phyloP scores from a whole-genome alignment of 2,113 vertebrate genomes.

The Chaetops frenatus region DNA sequence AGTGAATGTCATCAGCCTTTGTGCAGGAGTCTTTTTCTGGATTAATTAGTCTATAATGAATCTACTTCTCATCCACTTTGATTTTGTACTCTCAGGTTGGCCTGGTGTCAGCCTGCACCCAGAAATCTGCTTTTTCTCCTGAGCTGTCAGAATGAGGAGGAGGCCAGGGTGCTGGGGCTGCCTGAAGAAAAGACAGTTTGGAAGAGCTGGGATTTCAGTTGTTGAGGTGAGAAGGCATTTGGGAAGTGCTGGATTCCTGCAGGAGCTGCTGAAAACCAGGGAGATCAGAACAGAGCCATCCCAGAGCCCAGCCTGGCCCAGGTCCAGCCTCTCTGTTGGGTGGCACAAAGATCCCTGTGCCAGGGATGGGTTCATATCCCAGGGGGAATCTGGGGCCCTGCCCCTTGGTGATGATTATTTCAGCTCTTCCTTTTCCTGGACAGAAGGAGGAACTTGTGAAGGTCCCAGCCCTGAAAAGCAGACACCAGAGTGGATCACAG shows the following conservation, averaged over 20 bases:
- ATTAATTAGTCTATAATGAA: constrained; percentile 44
- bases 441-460: neutral
- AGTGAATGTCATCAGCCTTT: constrained; percentile 45
- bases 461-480: neutral
- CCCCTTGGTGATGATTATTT: neutral
- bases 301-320: neutral
- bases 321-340: neutral
- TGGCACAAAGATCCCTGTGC: neutral
- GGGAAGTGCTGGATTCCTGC: neutral
- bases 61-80: neutral
- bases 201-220: neutral
- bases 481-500: neutral
- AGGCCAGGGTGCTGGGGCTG: neutral
- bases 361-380: neutral
- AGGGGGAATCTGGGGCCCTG: neutral
- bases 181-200: neutral
- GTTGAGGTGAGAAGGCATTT: neutral
- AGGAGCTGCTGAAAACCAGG: neutral
- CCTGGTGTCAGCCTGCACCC: neutral
- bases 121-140: neutral
- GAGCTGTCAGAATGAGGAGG: neutral
- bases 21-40: neutral
- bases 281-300: neutral
- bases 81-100: neutral
- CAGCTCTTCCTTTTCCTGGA: neutral